Base-by-base conservation (phyloP, 2,797 vertebrate genomes). In the Balearica regulorum region DNA sequence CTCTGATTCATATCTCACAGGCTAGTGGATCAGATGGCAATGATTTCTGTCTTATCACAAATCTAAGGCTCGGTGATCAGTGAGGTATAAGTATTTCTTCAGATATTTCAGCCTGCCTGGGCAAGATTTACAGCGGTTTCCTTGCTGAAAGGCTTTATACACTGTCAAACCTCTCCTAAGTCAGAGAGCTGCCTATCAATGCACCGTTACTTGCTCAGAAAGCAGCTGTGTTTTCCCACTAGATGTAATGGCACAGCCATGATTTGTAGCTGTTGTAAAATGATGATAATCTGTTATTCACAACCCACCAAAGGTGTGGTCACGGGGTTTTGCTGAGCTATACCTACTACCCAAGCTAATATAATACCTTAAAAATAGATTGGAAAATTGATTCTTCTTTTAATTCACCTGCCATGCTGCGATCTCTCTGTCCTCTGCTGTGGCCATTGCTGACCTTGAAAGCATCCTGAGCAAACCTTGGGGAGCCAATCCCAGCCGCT, bases 11-110 rank as follows among this genome's bases (percentile, higher is more conserved):
- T 89, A 81, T 88, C 90, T 93, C 70, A 22, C 61, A 81, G 76
- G 69, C 75, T 85, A 85, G 61, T 8, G 14, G 88, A 81, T 92
- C 65, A 87, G 87, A 80, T 81, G 78, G 86, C 75, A 88, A 76
- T 87, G 86, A 93, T 94, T 95, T 89, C 92, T 91, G 68, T 39
- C 89, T 93, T 89, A 94, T 89, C 89, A 66, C 83, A 89, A 92
- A 95, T 87, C 93, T 87, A 83, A 94, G 46, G 61, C 86, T 91
- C 1, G 3, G 71, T 87, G 93, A 93, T 93, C 96, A 95, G 83
- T 49, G 89, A 93, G 69, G 82, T 90, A 49, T 92, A 91, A 95
- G 85, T 60, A 93, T 90, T 94, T 86, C 65, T 95, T 75, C 81
- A 87, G 92, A 85, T 91, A 89, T 88, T 87, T 89, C 84, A 91